These are phyloP conservation scores for Seira sanloemensis DNA, from an alignment of 2,888 invertebrate genomes.

Conservation along the genomic window DNA sequence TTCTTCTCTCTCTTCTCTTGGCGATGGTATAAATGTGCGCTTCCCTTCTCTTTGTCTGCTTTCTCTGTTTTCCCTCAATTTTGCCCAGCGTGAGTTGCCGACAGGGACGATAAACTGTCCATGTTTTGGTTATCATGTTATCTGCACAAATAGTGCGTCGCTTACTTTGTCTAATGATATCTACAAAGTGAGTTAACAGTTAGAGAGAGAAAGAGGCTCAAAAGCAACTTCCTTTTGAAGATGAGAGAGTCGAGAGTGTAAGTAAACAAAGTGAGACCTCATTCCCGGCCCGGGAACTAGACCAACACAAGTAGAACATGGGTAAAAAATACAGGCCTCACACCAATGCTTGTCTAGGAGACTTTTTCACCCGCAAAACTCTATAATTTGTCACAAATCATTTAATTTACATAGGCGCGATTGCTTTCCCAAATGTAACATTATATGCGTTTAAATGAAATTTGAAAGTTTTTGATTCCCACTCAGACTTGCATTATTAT, in stretches of 20 bases:
- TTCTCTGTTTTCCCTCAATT: background rate
- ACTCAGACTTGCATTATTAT: too few relatives aligned
- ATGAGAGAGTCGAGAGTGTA: background rate
- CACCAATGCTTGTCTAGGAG: too few relatives aligned
- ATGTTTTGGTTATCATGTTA: conserved; percentile 55
- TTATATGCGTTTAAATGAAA: too few relatives aligned
- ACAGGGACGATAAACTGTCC: conserved; percentile 62
- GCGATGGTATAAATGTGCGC: background rate
- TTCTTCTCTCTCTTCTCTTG: too few relatives aligned
- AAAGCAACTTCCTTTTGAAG: conserved; percentile 26
- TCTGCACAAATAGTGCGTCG: conserved; percentile 29
- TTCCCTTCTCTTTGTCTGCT: background rate
- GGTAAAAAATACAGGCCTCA: too few relatives aligned
- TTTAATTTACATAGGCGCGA: too few relatives aligned
- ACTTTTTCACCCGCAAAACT: too few relatives aligned
- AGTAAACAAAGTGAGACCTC: conserved; percentile 4
- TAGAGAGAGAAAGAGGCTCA: conserved; percentile 15
- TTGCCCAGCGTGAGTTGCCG: conserved; percentile 46
- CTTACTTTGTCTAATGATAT: background rate
- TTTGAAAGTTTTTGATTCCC: too few relatives aligned
- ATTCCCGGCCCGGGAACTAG: background rate
- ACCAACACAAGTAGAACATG: too few relatives aligned
- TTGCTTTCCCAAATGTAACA: too few relatives aligned
- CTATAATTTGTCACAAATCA: too few relatives aligned
- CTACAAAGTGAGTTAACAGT: conserved; percentile 8